These are phyloP conservation scores for Psittacula derbiana DNA, from an alignment of 2,797 vertebrate genomes.

Conservation along the genomic window DNA sequence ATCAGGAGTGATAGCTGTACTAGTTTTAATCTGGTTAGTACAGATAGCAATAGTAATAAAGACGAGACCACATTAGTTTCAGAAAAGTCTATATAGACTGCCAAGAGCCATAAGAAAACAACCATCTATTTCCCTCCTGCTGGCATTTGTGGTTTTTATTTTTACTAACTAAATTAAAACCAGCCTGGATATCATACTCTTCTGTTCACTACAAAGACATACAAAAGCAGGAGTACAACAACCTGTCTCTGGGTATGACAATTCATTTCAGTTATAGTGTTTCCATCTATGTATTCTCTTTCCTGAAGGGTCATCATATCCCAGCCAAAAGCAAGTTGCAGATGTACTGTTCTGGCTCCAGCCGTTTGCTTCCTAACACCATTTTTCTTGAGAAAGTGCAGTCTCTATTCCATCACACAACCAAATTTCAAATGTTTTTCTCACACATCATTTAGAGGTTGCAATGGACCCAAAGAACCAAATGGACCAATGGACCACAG, in stretches of 20 bases:
- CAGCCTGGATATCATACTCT: background rate
- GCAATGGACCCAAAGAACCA: background rate
- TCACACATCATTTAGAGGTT: background rate
- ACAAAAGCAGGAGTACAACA: background rate
- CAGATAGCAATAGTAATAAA: background rate
- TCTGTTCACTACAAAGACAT: background rate
- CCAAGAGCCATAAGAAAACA: background rate
- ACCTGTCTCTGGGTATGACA: background rate
- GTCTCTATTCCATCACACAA: background rate
- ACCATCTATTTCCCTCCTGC: background rate
- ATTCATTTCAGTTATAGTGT: background rate
- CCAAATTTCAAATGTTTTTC: background rate
- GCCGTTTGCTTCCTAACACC: background rate
- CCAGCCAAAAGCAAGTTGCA: background rate
- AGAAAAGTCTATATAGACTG: background rate
- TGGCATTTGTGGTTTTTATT: background rate
- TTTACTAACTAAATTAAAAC: background rate
- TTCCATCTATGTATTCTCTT: background rate
- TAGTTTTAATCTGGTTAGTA: background rate
- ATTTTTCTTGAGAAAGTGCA: background rate
- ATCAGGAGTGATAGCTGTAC: background rate
- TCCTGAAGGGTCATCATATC: background rate
- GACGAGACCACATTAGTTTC: background rate
- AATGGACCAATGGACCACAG: background rate
- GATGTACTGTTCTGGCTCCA: background rate